Percentiles rank a stretch among this genome's conserved stretches.
Conservation (phyloP, 2,888 invertebrate genomes). For the Torymus aiolomorphi region DNA sequence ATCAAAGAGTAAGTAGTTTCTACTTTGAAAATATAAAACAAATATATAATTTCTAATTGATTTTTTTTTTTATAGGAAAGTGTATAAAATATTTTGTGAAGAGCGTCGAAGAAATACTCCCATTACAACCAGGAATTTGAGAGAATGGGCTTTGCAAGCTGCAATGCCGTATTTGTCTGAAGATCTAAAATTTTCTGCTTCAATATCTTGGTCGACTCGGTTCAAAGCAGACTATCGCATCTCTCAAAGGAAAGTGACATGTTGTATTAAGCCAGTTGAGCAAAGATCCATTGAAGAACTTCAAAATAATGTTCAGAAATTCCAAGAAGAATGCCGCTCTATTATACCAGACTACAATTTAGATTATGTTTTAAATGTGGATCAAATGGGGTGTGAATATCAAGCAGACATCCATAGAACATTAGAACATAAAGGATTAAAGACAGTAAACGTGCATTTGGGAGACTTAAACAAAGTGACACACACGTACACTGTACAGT, state of each 20-base stretch:
- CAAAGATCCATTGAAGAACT: constrained; percentile 42
- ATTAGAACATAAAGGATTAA: too few species aligned
- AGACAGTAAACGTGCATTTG: too few species aligned
- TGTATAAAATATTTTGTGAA: constrained; percentile 58
- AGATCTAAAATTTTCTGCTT: constrained; percentile 56
- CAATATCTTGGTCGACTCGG: constrained; percentile 45
- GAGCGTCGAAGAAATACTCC: constrained; percentile 54
- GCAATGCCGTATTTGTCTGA: constrained; percentile 49
- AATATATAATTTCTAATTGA: too few species aligned
- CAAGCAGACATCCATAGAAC: too few species aligned
- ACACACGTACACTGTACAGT: too few species aligned
- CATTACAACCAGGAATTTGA: constrained; percentile 58
- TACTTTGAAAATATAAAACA: too few species aligned
- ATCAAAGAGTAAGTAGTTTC: too few species aligned
- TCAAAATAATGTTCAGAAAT: constrained; percentile 12
- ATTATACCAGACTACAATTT: neutral
- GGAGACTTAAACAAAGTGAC: too few species aligned
- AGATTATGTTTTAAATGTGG: constrained; percentile 48
- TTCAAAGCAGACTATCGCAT: constrained; percentile 58
- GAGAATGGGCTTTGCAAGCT: constrained; percentile 59
- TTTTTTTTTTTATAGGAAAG: too few species aligned
- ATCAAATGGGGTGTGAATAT: too few species aligned
- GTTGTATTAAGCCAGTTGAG: constrained; percentile 51
- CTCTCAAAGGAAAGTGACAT: constrained; percentile 53
- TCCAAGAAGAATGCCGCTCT: neutral